A percentile compares a stretch with the other conserved stretches of the same genome.
phyloP scores from a whole-genome alignment of 2,888 invertebrate genomes.

The Drosophila neonasuta region DNA sequence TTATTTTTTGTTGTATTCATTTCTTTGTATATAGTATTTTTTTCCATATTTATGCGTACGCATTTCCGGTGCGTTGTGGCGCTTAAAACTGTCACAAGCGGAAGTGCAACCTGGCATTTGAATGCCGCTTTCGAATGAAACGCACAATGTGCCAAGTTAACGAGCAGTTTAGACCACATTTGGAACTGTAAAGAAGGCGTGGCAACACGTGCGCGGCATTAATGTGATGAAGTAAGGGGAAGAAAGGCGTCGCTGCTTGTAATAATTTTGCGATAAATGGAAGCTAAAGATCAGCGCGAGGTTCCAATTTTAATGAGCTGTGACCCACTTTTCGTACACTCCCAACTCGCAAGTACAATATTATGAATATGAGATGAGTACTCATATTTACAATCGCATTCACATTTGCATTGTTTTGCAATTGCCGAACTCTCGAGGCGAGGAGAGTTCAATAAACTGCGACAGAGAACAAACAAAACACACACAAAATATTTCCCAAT shows the following conservation, averaged over 20 bases:
- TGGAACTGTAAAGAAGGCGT: slow-evolving; percentile 34
- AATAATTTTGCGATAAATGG: slow-evolving; percentile 42
- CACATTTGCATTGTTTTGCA: slow-evolving; percentile 57
- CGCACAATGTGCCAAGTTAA: slow-evolving; percentile 65
- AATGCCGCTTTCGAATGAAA: slow-evolving; percentile 16
- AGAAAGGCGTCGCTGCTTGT: slow-evolving; percentile 16
- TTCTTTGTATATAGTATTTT: not conserved
- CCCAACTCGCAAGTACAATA: not conserved
- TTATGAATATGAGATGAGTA: slow-evolving; percentile 1
- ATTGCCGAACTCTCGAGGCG: slow-evolving; percentile 19
- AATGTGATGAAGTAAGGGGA: slow-evolving; percentile 36
- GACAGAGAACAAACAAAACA: slow-evolving; percentile 6
- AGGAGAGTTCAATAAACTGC: slow-evolving; percentile 65
- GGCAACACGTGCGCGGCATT: slow-evolving; percentile 66
- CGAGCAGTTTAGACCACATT: slow-evolving; percentile 71
- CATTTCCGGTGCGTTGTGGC: slow-evolving; percentile 63
- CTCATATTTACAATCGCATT: not conserved
- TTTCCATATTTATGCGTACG: slow-evolving; percentile 44
- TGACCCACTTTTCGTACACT: slow-evolving; percentile 59
- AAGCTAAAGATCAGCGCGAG: slow-evolving; percentile 51
- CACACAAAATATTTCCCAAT: slow-evolving; percentile 52
- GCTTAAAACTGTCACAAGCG: slow-evolving; percentile 70
- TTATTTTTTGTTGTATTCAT: not conserved
- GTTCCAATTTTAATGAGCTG: slow-evolving; percentile 58
- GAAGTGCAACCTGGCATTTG: slow-evolving; percentile 75